These are phyloP conservation scores for Sebastes vulpes DNA, from an alignment of 2,797 vertebrate genomes.

Conservation along the genomic window DNA sequence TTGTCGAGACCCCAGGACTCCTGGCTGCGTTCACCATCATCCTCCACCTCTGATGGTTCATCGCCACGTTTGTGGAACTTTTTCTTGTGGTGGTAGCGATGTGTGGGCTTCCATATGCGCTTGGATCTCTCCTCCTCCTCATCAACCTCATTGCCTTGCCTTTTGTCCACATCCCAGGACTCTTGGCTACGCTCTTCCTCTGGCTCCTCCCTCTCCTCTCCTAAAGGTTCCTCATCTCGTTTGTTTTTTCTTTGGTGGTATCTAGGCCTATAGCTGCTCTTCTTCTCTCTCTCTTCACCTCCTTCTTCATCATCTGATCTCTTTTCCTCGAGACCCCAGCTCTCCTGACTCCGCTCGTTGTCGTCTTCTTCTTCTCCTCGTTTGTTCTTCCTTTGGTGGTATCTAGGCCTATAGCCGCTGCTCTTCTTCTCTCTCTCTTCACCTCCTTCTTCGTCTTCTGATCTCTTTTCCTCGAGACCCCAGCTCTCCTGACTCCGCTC, in stretches of 20 bases:
- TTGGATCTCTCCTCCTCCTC: constrained; percentile 66
- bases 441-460: constrained; percentile 19
- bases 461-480: constrained; percentile 56
- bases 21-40: constrained; percentile 57
- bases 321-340: no score
- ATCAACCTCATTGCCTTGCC: constrained; percentile 20
- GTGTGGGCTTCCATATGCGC: constrained; percentile 75
- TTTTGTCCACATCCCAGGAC: constrained; percentile 64
- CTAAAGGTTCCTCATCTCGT: constrained; percentile 64
- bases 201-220: constrained; percentile 67
- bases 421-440: constrained; percentile 66
- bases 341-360: no score
- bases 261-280: constrained; percentile 56
- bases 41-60: constrained; percentile 51
- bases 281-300: no score
- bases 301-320: no score
- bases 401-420: constrained; percentile 17
- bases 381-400: constrained; percentile 69
- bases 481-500: constrained; percentile 46
- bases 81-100: constrained; percentile 77
- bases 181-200: constrained; percentile 81
- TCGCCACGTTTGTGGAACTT: constrained; percentile 64
- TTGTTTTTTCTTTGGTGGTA: constrained; percentile 77
- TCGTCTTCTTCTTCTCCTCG: constrained; percentile 34
- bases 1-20: constrained; percentile 70